Percentiles rank a stretch among this genome's conserved stretches.
phyloP scores from a whole-genome alignment of 2,113 vertebrate genomes.

The Smithornis capensis region DNA sequence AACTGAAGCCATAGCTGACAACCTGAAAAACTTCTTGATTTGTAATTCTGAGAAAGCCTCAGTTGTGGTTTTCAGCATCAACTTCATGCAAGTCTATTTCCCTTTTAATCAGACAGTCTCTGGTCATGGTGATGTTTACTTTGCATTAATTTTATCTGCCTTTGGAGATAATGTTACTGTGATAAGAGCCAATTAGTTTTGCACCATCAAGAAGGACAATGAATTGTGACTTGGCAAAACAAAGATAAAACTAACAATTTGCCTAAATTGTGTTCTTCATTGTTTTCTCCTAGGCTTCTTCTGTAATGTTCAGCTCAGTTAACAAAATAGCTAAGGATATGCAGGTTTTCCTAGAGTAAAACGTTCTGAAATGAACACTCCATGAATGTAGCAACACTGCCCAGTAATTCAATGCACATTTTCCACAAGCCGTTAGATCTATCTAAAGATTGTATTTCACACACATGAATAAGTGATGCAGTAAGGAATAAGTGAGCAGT shows the following conservation, averaged over 20 bases:
- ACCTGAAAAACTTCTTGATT: slow-evolving; percentile 57
- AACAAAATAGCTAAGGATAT: slow-evolving; percentile 58
- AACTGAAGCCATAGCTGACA: slow-evolving; percentile 31
- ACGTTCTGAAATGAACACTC: slow-evolving; percentile 35
- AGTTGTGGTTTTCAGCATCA: background rate
- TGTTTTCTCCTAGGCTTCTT: slow-evolving; percentile 54
- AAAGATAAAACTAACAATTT: slow-evolving; percentile 75
- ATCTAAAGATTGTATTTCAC: slow-evolving; percentile 56
- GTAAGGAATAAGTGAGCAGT: background rate
- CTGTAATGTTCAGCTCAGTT: slow-evolving; percentile 62
- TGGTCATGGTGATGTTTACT: slow-evolving; percentile 66
- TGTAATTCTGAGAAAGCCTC: slow-evolving; percentile 50
- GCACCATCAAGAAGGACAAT: slow-evolving; percentile 73
- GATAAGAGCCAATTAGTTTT: slow-evolving; percentile 76
- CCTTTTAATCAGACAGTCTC: slow-evolving; percentile 60
- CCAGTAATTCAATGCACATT: slow-evolving; percentile 61
- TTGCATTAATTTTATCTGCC: slow-evolving; percentile 76
- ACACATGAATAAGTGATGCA: slow-evolving; percentile 40
- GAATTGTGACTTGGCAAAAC: slow-evolving; percentile 72
- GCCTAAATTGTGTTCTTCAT: slow-evolving; percentile 61
- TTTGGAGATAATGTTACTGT: slow-evolving; percentile 67
- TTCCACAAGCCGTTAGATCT: slow-evolving; percentile 63
- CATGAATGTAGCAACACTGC: slow-evolving; percentile 8
- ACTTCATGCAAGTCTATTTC: slow-evolving; percentile 17
- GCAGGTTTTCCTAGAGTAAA: slow-evolving; percentile 30